Conservation (phyloP, 1,140 invertebrate genomes). For the Adoxophyes honmai region DNA sequence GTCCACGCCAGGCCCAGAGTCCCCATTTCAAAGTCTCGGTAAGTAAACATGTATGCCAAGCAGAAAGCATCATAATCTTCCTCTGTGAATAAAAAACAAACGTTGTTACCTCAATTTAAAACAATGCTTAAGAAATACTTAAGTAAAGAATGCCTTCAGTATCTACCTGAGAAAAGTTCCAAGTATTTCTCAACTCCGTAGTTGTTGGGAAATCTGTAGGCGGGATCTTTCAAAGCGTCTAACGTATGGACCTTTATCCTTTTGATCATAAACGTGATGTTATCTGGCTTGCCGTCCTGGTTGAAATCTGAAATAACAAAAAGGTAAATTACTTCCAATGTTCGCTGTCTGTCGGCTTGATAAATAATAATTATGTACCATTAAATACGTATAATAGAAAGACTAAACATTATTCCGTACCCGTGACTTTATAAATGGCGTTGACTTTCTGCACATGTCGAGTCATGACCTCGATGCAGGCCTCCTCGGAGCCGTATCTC, state of each 20-base stretch:
- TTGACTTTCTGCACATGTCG: slow-evolving; percentile 96
- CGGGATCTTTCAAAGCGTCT: slow-evolving; percentile 88
- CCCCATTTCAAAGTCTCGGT: slow-evolving; percentile 98
- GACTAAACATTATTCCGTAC: slow-evolving; percentile 71
- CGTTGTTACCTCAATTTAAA: too few relatives aligned
- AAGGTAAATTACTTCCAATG: slow-evolving; percentile 25
- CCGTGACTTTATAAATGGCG: slow-evolving; percentile 92
- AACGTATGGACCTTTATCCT: slow-evolving; percentile 94
- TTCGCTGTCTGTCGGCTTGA: background rate
- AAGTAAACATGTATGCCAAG: slow-evolving; percentile 99
- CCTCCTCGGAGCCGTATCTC: slow-evolving; percentile 94
- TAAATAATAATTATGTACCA: background rate
- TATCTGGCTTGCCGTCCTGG: slow-evolving; percentile 92
- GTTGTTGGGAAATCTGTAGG: slow-evolving; percentile 93
- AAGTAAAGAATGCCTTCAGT: slow-evolving; percentile 7
- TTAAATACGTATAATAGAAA: background rate
- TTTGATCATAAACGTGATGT: slow-evolving; percentile 98
- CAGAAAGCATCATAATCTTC: slow-evolving; percentile 99
- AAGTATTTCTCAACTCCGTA: slow-evolving; percentile 97
- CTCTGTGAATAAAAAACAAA: slow-evolving; percentile 81
- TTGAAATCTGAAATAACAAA: slow-evolving; percentile 89
- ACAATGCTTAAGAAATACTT: too few relatives aligned
- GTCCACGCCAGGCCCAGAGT: slow-evolving; percentile 99
- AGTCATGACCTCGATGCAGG: slow-evolving; percentile 96
- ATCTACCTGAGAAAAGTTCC: slow-evolving; percentile 93